phyloP scores from a whole-genome alignment of 1,140 invertebrate genomes.

The Portunus trituberculatus region DNA sequence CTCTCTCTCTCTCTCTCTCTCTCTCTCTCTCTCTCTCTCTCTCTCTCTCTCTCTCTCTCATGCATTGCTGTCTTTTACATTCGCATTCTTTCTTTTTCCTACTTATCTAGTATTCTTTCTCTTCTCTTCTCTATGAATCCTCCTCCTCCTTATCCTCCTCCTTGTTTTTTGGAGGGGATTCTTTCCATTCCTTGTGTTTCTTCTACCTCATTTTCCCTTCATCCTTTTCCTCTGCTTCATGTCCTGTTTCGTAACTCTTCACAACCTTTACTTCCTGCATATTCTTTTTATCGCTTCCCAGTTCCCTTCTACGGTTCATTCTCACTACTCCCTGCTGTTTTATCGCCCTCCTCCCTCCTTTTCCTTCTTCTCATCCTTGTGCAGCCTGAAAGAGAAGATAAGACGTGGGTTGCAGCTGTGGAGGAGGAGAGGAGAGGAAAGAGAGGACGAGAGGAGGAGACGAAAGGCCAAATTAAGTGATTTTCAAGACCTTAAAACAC shows the following conservation, averaged over 20 bases:
- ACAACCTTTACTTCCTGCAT: background rate
- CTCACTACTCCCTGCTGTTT: too few species aligned
- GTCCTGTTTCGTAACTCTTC: background rate
- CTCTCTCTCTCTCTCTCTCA: background rate
- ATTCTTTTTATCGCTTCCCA: background rate
- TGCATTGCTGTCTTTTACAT: background rate
- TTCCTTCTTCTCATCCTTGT: background rate
- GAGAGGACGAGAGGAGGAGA: background rate
- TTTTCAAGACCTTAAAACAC: too few species aligned
- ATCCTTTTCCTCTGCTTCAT: background rate
- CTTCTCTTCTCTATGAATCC: background rate
- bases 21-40: background rate
- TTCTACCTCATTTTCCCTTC: background rate
- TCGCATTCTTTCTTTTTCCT: background rate
- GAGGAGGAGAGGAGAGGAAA: background rate
- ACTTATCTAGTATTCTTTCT: background rate
- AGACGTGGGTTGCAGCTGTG: background rate
- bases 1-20: too few species aligned
- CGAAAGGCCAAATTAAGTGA: too few species aligned
- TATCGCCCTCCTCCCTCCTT: background rate
- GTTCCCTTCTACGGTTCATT: too few species aligned
- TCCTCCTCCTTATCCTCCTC: background rate
- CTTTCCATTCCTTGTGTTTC: background rate
- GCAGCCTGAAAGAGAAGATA: background rate
- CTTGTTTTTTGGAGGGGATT: background rate